These are phyloP conservation scores for Emydura subglobosa DNA, from an alignment of 2,113 vertebrate genomes.

Conservation along the genomic window DNA sequence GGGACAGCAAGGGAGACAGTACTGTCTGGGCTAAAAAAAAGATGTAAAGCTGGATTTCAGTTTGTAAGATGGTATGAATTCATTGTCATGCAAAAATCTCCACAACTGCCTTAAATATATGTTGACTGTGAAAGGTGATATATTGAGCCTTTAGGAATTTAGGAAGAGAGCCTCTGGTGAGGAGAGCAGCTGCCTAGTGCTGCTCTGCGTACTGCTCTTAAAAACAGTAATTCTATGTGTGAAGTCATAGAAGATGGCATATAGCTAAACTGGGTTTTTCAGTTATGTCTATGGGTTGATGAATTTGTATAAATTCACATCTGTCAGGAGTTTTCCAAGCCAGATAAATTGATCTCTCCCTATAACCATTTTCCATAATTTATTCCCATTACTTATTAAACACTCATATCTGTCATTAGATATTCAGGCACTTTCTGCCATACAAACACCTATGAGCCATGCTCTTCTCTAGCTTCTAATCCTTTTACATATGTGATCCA, in stretches of 20 bases:
- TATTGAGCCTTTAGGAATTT: not conserved
- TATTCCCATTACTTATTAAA: not conserved
- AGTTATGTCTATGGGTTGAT: not conserved
- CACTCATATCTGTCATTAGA: not conserved
- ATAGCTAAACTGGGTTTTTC: not conserved
- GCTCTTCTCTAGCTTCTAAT: not conserved
- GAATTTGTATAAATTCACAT: not conserved
- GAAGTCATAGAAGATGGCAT: not conserved
- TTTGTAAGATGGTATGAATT: not conserved
- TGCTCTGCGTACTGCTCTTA: not conserved
- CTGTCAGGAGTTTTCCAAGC: not conserved
- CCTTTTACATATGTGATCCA: not conserved
- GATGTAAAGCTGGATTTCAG: not conserved
- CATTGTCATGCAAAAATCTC: not conserved
- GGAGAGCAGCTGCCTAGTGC: not conserved
- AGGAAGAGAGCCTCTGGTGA: not conserved
- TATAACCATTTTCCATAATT: not conserved
- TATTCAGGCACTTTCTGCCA: not conserved
- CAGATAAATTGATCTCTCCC: not conserved
- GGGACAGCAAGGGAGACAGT: not conserved
- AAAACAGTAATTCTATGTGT: not conserved
- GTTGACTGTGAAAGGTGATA: not conserved
- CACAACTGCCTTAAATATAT: not conserved
- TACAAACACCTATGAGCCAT: not conserved
- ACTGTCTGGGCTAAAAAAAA: not conserved